A percentile compares a stretch with the other conserved stretches of the same genome.
phyloP scores from a whole-genome alignment of 2,888 invertebrate species.

The Limulus polyphemus region DNA sequence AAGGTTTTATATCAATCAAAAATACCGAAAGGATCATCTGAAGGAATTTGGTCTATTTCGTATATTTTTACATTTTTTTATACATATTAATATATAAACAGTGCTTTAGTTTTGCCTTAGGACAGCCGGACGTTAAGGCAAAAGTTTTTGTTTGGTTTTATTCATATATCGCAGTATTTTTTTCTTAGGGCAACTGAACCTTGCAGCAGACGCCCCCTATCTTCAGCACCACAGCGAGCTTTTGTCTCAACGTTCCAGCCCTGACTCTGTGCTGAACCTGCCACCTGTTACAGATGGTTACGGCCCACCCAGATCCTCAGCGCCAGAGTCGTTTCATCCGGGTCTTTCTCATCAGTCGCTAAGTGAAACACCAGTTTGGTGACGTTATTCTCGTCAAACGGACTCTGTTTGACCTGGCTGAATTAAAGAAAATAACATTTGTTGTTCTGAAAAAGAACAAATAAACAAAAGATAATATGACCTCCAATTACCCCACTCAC shows the following conservation, averaged over 20 bases:
- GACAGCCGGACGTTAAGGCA: no score
- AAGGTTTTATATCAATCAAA: conserved; percentile 5
- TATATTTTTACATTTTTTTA: no score
- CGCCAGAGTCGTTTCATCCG: conserved; percentile 12
- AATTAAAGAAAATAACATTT: no score
- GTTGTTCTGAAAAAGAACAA: no score
- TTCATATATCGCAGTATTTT: neutral
- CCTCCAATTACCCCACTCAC: no score
- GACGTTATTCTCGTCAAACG: conserved; percentile 9
- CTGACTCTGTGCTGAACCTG: conserved; percentile 21
- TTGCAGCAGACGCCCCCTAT: conserved; percentile 23
- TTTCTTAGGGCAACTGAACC: conserved; percentile 16
- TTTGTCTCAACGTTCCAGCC: conserved; percentile 22
- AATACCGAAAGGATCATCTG: neutral
- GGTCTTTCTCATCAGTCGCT: conserved; percentile 12
- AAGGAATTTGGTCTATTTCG: no score
- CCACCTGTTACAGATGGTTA: conserved; percentile 19
- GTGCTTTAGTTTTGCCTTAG: no score
- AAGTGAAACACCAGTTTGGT: conserved; percentile 20
- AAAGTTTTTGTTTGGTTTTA: neutral
- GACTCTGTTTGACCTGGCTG: no score
- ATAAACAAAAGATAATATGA: no score
- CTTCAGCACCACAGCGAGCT: conserved; percentile 16
- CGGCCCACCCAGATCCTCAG: conserved; percentile 17
- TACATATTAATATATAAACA: no score